Conservation (phyloP, 2,113 vertebrate species). For the Ictalurus furcatus region DNA sequence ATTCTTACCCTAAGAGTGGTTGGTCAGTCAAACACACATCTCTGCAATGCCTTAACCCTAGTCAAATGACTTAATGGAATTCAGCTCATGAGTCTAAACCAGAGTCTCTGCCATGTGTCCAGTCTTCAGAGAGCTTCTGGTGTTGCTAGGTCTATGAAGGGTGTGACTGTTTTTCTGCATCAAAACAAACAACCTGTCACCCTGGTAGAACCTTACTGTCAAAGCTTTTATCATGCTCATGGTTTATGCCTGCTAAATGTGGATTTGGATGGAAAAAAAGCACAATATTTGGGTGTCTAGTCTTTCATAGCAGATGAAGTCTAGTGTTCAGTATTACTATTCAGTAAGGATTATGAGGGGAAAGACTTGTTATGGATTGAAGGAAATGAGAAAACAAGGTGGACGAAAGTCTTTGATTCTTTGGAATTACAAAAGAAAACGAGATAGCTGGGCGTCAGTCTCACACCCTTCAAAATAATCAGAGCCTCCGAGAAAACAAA, state of each 20-base stretch:
- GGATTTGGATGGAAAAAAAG: background rate
- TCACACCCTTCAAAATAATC: background rate
- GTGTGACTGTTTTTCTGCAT: slow-evolving; percentile 13
- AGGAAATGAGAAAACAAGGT: background rate
- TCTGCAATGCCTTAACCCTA: slow-evolving; percentile 5
- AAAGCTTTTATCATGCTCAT: background rate
- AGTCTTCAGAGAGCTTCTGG: background rate
- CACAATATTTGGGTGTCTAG: background rate
- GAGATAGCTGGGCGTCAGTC: background rate
- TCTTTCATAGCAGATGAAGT: background rate
- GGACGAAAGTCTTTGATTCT: background rate
- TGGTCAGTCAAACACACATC: background rate
- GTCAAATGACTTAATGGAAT: slow-evolving; percentile 20
- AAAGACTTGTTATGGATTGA: slow-evolving; percentile 15
- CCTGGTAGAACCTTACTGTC: background rate
- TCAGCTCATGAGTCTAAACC: slow-evolving; percentile 5
- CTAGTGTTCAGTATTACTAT: background rate
- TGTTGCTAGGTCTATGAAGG: background rate
- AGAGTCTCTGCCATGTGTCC: background rate
- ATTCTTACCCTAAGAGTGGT: background rate
- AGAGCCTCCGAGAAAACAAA: slow-evolving; percentile 42
- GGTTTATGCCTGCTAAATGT: background rate
- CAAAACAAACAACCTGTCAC: background rate
- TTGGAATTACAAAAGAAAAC: background rate
- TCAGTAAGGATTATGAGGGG: slow-evolving; percentile 14